Evolutionary conservation across 1,140 invertebrate species (phyloP), one percentile per base, ranked within the genome.

Genomic region (Hylaeus anthracinus): DNA sequence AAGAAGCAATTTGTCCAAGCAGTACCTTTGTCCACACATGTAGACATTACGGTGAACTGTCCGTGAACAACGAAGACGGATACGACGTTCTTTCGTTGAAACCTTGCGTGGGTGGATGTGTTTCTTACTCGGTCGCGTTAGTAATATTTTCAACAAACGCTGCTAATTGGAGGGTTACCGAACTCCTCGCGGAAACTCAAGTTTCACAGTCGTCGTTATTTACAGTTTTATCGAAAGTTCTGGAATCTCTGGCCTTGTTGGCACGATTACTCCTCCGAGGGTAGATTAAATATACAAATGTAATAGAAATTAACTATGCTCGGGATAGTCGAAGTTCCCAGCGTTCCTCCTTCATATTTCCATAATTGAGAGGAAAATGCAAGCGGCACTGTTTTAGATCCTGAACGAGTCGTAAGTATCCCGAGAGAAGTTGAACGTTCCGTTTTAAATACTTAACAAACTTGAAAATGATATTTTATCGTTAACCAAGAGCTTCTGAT

Each of bases 301-400:
- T 79, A 79, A 79, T 79, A 73, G 71, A 79, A 79, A 79, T 79
- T 73, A 79, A 73, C 77, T 79, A 53, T 65, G 71, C 77, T 79
- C 71, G 10, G 53, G 71, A 79, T 79, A 73, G 53, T 79, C 55
- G 37, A 66, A 79, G 70, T 72, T 79, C 26, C 53, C 53, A 15
- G 15, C 61, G 61, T 66, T 73, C 55, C 51, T 56, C 70, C 77
- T 79, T 73, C 39, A 56, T 73, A 79, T 79, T 79, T 79, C 77
- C 77, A 73, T 79, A 79, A 79, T 79, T 79, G 77, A 66, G 71
- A 66, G 77, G 71, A 45, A 73, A 79, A 58, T 66, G 61, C 71
- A 73, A 79, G 48, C 77, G 53, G 51, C n/a, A 45, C 71, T 73
- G 64, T 79, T 79, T 79, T 66, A 73, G 63, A 73, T 73, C 72